Conservation (phyloP, 2,113 vertebrate genomes). For the Ctenomys sociabilis region DNA sequence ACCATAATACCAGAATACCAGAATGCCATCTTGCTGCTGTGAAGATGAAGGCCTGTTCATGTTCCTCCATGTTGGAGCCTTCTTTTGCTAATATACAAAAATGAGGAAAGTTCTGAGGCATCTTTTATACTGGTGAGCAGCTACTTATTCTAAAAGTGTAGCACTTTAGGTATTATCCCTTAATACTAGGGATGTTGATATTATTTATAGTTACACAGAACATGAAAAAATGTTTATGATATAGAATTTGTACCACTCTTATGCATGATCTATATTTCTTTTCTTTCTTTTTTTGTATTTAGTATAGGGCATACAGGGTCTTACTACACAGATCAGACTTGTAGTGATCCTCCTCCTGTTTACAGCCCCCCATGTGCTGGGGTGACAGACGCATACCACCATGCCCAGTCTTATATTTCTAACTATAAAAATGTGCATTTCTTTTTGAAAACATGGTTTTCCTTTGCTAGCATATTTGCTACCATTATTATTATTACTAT, state of each 20-base stretch:
- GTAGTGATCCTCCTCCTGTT: no score
- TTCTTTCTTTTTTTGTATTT: background rate
- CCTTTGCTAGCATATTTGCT: background rate
- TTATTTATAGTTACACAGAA: background rate
- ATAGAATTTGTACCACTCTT: conserved; percentile 11
- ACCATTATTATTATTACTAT: background rate
- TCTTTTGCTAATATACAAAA: background rate
- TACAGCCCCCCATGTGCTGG: no score
- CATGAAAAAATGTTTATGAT: conserved; percentile 39
- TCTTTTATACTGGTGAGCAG: background rate
- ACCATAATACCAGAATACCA: no score
- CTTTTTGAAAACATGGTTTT: conserved; percentile 19
- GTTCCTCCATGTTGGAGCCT: background rate
- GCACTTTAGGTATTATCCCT: conserved; percentile 17
- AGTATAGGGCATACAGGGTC: no score
- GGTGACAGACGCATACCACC: no score
- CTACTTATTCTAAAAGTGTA: background rate
- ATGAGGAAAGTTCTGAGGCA: background rate
- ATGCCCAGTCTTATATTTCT: background rate
- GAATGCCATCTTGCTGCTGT: no score
- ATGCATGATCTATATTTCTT: background rate
- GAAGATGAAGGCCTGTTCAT: background rate
- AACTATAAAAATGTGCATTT: background rate
- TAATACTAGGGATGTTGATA: background rate
- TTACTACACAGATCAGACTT: no score